Evolutionary conservation across 1,140 invertebrate species (phyloP).

Genomic region (Vollenhovia emeryi): DNA sequence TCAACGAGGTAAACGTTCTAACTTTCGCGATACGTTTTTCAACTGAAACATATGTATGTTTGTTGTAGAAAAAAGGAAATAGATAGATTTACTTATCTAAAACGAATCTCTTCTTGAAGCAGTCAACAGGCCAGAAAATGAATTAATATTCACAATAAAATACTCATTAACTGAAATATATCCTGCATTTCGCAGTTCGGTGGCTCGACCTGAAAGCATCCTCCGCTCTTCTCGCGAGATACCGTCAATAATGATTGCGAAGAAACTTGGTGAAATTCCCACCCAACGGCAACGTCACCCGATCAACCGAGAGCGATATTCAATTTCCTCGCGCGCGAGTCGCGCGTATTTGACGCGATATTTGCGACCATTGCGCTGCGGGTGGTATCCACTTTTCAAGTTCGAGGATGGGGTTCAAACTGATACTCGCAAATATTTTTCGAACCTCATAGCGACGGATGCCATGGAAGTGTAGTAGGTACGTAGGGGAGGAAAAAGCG

Average conservation of each 20-base stretch:
- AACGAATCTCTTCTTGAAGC: neutral
- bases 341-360: conserved; percentile 32
- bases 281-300: neutral
- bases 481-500: neutral
- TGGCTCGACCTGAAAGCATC: neutral
- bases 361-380: conserved; percentile 41
- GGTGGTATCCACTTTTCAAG: conserved; percentile 30
- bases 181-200: neutral
- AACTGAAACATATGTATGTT: neutral
- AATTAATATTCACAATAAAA: neutral
- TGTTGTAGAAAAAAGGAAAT: neutral
- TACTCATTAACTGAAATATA: conserved; percentile 1
- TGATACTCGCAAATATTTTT: conserved; percentile 35
- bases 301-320: conserved; percentile 55
- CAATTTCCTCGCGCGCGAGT: conserved; percentile 51
- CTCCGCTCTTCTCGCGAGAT: neutral
- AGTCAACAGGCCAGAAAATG: neutral
- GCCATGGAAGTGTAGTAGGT: neutral
- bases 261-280: conserved; percentile 25
- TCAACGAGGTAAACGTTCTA: conserved; percentile 20
- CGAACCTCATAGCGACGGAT: neutral
- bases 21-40: neutral
- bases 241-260: conserved; percentile 16
- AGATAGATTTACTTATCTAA: neutral
- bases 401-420: conserved; percentile 31